Evolutionary conservation across 2,888 invertebrate genomes (phyloP), one percentile per base, ranked within the genome.

Genomic region (Limnephilus lunatus): DNA sequence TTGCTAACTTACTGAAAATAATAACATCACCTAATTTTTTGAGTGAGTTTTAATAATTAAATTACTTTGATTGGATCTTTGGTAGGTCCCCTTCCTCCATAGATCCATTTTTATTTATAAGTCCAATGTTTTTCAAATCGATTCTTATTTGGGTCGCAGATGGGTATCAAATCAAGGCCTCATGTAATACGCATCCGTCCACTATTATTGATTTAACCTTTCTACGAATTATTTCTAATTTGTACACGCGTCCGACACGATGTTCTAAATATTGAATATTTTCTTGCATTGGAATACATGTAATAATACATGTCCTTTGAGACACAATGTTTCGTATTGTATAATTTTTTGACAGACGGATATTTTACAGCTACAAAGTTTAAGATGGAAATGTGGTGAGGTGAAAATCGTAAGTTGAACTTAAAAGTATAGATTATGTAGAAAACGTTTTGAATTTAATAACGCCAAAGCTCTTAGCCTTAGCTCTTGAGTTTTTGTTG

Each of bases 141-240:
- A 68, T 68, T 25, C n/a, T 68, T 68, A 68, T 68, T 68, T n/a
- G 68, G 68, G 68, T 68, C 68, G 68, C 25, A 68, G 68, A 68
- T 68, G 25, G 25, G 68, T 68, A 68, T 68, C 68, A 68, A 68
- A 68, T 68, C 68, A 68, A 68, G 68, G 68, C 68, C 68, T 68
- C 68, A 25, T 68, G 25, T 68, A 68, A 68, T 25, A 68, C 25
- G 68, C 68, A 68, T 68, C 68, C 25, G 68, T 68, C 68, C 19
- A 68, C 68, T 68, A n/a, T 68, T 68, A 68, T 68, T 68, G 68
- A 68, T 68, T 68, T 68, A 68, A 68, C 68, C 68, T 68, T n/a
- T 68, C 68, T 68, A 25, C 68, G 68, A 25, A 68, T 68, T 68
- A 68, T 68, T 68, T 68, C 25, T 68, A 68, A 68, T 68, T 68